Evolutionary conservation across 2,888 invertebrate species (phyloP), one percentile per base, ranked within the genome.

Genomic region (Leptothorax acervorum): DNA sequence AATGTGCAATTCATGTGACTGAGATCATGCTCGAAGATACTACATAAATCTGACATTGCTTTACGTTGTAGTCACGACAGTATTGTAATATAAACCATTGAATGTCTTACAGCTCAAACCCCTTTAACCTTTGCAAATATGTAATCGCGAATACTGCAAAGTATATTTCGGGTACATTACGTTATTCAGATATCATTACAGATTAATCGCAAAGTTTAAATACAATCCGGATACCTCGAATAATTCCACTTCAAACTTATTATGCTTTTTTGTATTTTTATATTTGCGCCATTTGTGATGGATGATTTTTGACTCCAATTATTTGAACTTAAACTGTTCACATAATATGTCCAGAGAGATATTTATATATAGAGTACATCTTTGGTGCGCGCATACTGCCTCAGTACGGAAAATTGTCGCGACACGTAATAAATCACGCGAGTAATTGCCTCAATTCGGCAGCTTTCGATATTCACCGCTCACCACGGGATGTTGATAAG

Each of bases 401-500:
- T 78, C 78, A 66, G 66, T 78, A 81, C 70, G 85, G 78, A 85
- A 86, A 85, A 83, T 82, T 79, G 66, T 42, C 48, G 70, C 39
- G 62, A n/a, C 48, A 11, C 55, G 68, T 63, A 62, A 28, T 39
- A 39, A 51, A 70, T 68, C 79, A 31, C 39, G 71, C 3, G 15
- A 57, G 48, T 78, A 78, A 66, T 75, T 82, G 78, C 66, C 48
- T 82, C 75, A 57, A 68, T 82, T 82, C 66, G 75, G 76, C 65
- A 76, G 76, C 78, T 75, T 85, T 82, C 87, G 88, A 86, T 86
- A 84, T 84, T 83, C 76, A 68, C 82, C 42, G 81, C 73, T 65
- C 68, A 48, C 55, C 71, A 23, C 48, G 60, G 63, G 82, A 83
- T 57, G 60, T 73, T 48, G 63, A 70, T 75, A 84, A 82, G 55